phyloP scores from a whole-genome alignment of 2,888 invertebrate species.

The Bhutanitis thaidina region DNA sequence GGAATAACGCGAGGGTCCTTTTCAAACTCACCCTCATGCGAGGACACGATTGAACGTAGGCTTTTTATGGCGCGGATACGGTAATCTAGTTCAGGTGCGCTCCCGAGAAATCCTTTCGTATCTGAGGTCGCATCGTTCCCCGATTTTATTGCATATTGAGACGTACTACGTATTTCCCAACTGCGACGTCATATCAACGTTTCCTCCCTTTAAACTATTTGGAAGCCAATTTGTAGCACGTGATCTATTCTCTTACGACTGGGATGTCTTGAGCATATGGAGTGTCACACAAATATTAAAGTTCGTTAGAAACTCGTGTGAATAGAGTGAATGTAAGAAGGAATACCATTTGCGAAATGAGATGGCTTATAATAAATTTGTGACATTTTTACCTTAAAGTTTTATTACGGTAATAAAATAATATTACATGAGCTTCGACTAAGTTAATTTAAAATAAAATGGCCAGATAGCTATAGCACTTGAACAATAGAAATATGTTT shows the following conservation, averaged over 20 bases:
- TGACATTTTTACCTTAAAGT: not conserved
- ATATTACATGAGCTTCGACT: too few species aligned
- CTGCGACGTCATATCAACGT: constrained; percentile 49
- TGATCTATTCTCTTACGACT: constrained; percentile 28
- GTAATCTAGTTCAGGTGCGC: constrained; percentile 76
- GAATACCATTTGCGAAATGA: not conserved
- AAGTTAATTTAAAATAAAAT: too few species aligned
- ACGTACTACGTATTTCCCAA: constrained; percentile 60
- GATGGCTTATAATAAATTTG: not conserved
- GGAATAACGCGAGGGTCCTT: constrained; percentile 53
- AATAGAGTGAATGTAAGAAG: not conserved
- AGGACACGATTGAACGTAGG: constrained; percentile 58
- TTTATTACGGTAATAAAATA: too few species aligned
- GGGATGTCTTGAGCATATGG: constrained; percentile 2
- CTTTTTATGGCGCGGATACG: constrained; percentile 68
- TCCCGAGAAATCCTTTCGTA: constrained; percentile 61
- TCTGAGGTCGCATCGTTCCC: constrained; percentile 67
- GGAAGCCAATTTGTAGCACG: constrained; percentile 34
- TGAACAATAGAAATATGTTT: too few species aligned
- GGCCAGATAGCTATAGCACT: too few species aligned
- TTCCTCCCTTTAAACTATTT: constrained; percentile 51
- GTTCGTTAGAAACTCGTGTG: constrained; percentile 4
- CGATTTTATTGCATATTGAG: constrained; percentile 77
- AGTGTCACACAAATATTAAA: constrained; percentile 14
- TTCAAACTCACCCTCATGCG: constrained; percentile 59